Conservation (phyloP, 2,113 vertebrate genomes). For the Corythoichthys intestinalis region DNA sequence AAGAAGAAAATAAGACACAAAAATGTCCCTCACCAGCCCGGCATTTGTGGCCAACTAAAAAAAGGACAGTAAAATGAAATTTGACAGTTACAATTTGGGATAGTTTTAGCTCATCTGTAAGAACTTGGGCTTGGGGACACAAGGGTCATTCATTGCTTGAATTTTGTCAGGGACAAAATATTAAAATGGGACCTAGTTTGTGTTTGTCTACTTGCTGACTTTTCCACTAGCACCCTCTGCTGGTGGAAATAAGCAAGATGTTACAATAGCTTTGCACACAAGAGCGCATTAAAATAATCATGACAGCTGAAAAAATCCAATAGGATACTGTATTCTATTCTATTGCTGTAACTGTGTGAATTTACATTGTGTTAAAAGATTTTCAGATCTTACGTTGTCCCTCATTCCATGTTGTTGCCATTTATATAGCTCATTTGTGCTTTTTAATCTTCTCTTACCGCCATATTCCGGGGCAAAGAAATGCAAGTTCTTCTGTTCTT, state of each 20-base stretch:
- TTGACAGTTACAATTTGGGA: not conserved
- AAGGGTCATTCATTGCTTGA: no score
- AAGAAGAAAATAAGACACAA: not conserved
- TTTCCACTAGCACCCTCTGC: not conserved
- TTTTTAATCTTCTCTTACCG: conserved; percentile 69
- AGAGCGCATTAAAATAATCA: not conserved
- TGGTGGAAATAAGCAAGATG: not conserved
- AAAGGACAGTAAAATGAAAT: not conserved
- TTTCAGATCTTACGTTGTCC: not conserved
- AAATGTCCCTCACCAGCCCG: not conserved
- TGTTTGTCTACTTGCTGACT: no score
- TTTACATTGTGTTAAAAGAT: no score
- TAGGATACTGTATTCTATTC: not conserved
- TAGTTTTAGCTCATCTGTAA: not conserved
- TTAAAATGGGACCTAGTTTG: no score
- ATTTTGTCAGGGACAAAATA: no score
- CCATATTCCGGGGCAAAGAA: conserved; percentile 97
- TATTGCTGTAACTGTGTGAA: not conserved
- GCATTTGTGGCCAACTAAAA: no score
- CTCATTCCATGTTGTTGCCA: not conserved
- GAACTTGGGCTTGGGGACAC: not conserved
- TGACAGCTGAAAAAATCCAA: no score
- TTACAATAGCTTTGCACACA: not conserved
- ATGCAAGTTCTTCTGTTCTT: conserved; percentile 96
- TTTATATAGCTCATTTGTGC: not conserved